Evolutionary conservation across 2,888 invertebrate species (phyloP).

Genomic region (Caenorhabditis macrosperma): DNA sequence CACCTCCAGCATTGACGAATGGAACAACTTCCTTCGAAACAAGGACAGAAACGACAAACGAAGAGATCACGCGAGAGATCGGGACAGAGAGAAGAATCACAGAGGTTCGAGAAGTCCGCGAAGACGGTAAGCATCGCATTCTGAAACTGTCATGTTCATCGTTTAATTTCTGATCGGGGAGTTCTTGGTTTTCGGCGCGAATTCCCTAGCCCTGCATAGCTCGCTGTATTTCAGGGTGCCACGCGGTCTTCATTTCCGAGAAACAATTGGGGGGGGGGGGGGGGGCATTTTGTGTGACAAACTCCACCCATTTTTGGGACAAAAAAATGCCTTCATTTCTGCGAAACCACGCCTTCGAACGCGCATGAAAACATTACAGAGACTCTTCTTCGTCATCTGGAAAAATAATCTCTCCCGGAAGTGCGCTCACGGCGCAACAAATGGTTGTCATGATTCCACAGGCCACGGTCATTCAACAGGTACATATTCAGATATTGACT

Average conservation of each 20-base stretch:
- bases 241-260: no score
- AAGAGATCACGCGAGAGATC: not conserved
- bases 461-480: not conserved
- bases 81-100: slow-evolving; percentile 12
- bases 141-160: not conserved
- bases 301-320: no score
- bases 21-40: slow-evolving; percentile 57
- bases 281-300: no score
- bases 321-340: no score
- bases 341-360: slow-evolving; percentile 54
- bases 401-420: no score
- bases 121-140: slow-evolving; percentile 16
- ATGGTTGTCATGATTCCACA: not conserved
- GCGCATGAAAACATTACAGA: slow-evolving; percentile 32
- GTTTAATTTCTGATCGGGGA: no score
- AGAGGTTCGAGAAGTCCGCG: slow-evolving; percentile 25
- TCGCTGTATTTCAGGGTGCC: no score
- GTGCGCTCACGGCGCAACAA: not conserved
- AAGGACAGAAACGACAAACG: slow-evolving; percentile 40
- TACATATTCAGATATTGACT: not conserved
- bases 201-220: no score
- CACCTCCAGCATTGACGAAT: slow-evolving; percentile 31
- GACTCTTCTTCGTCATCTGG: slow-evolving; percentile 36
- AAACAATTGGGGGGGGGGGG: no score
- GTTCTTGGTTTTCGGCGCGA: no score